Evolutionary conservation across 2,888 invertebrate species (phyloP), one percentile per base, ranked within the genome.

Genomic region (Cinara cedri): DNA sequence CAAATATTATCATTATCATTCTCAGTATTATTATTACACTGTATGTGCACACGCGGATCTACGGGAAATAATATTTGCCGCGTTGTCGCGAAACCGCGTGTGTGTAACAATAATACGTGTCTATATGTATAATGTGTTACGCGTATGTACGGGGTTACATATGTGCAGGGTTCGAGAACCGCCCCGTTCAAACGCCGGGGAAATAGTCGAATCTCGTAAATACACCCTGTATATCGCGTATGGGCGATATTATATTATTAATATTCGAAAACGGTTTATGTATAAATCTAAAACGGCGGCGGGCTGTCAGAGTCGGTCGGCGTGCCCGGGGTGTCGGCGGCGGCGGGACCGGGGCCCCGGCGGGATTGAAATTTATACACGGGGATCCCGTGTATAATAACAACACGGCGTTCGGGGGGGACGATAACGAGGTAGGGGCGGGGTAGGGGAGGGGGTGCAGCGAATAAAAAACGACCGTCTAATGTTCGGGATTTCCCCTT

Each of bases 221-320:
- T n/a, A n/a, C n/a, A n/a, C n/a, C n/a, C n/a, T n/a, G n/a, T n/a
- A n/a, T n/a, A n/a, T n/a, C n/a, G n/a, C n/a, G n/a, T n/a, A n/a
- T n/a, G n/a, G n/a, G n/a, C n/a, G n/a, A n/a, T 44, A 44, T 42
- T 11, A 44, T 54, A 34, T 3, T n/a, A 26, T 42, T 42, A 55
- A 34, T 49, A 57, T 60, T 34, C 9, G n/a, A 34, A 34, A 26
- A 60, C 16, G 6, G 34, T 62, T 62, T 26, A n/a, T n/a, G 60
- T 62, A n/a, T 34, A 62, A 62, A 62, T 62, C 34, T 62, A 16
- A 62, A 62, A 62, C 62, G 62, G n/a, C 34, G 3, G 16, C 8
- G 16, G 34, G 14, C 16, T 16, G 51, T 16, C 13, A 13, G 11
- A 46, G 46, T 46, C 46, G 46, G 46, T 10, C 46, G 46, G 46